Evolutionary conservation across 2,113 vertebrate species (phyloP), one percentile per base, ranked within the genome.

Genomic region (Channa maculata): DNA sequence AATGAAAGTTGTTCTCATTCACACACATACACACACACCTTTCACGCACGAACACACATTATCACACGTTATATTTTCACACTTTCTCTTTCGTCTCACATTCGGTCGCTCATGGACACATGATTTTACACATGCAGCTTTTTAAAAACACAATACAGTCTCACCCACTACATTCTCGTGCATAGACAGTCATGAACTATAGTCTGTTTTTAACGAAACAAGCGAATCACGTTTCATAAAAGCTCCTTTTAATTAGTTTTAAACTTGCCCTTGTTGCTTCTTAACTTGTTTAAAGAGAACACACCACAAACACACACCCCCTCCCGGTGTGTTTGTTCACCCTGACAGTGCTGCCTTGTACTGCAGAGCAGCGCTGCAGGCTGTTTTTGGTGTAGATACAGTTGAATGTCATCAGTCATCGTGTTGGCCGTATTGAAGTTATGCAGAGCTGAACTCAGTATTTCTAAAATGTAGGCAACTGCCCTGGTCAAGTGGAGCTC

Each of bases 321-420:
- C 1, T 1, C 24, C 24, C 24, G 24, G 24, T 24, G 46, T 13
- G 46, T 48, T 48, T 13, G 58, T 24, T 24, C 24, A 24, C 24
- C 58, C 59, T 64, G 59, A 54, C 70, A 59, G 34, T 9, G 4
- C 54, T 57, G 54, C 54, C 34, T 33, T 6, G 52, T 34, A 6
- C 44, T 1, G 7, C 39, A 57, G 33, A 70, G 38, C 6, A 57
- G 11, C 13, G 12, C 12, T 3, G 11, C 61, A 3, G 45, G 66
- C 75, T 68, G 57, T n/a, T 8, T 11, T 41, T 55, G 50, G 34
- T 36, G 49, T 33, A 24, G 2, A 15, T 51, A 38, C 44, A 15
- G 57, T n/a, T 15, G 33, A n/a, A 4, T 3, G 39, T 69, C 64
- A 6, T 52, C 3, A 9, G 57, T 34, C 33, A 11, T 50, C 2